Evolutionary conservation across 2,797 vertebrate genomes (phyloP).

Genomic region (Rousettus madagascariensis): DNA sequence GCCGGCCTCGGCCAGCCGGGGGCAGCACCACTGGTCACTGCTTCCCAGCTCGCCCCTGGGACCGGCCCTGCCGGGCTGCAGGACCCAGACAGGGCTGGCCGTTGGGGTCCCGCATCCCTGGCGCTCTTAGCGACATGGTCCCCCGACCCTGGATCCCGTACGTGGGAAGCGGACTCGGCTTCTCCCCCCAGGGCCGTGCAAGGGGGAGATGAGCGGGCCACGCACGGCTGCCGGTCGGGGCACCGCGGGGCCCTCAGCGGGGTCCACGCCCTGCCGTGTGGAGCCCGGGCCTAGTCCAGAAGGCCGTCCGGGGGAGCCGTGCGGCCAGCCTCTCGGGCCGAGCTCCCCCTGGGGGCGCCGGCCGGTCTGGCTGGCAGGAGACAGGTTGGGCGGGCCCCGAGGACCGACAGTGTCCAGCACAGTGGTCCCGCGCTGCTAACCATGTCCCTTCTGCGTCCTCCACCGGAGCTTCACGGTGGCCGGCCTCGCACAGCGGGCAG

Average conservation of each 20-base stretch:
- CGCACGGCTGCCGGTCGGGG: rapidly evolving
- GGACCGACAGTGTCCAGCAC: rapidly evolving
- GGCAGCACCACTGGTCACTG: too few species aligned
- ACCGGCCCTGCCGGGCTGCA: rapidly evolving
- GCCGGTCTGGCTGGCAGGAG: neutral
- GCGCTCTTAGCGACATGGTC: rapidly evolving
- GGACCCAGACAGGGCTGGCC: neutral
- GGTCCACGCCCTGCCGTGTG: rapidly evolving
- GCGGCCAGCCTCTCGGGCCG: neutral
- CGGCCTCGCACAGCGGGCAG: neutral
- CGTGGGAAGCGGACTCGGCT: rapidly evolving
- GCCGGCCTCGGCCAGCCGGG: too few species aligned
- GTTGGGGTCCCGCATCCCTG: neutral
- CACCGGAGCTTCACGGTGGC: rapidly evolving
- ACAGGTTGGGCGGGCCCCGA: neutral
- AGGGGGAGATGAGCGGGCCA: neutral
- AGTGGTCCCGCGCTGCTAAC: rapidly evolving
- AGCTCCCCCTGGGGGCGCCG: neutral
- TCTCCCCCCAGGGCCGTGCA: rapidly evolving
- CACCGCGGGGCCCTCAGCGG: rapidly evolving
- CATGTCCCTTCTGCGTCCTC: neutral
- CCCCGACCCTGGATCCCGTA: rapidly evolving
- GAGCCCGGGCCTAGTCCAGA: neutral
- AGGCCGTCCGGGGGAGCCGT: neutral
- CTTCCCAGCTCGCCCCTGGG: neutral